Percentiles rank a stretch among this genome's conserved stretches.
Evolutionary conservation across 2,888 invertebrate genomes (phyloP).

Genomic region (Drosophila mulleri): DNA sequence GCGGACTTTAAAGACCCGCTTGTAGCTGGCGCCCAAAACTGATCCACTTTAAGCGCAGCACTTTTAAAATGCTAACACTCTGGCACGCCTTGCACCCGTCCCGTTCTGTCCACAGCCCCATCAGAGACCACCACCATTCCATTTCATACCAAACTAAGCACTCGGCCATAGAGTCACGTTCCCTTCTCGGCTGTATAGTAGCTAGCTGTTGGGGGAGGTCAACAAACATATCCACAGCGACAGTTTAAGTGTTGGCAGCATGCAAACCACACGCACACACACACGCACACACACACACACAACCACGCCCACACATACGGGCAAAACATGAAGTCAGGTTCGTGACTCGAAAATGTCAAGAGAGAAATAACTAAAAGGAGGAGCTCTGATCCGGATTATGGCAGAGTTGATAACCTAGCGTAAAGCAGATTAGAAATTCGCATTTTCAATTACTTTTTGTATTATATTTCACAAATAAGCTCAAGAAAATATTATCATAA

Average conservation of each 20-base stretch:
- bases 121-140: background rate
- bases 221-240: slow-evolving; percentile 51
- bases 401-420: slow-evolving; percentile 10
- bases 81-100: background rate
- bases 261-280: slow-evolving; percentile 54
- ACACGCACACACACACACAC: slow-evolving; percentile 36
- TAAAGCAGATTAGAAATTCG: background rate
- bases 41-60: slow-evolving; percentile 32
- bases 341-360: slow-evolving; percentile 58
- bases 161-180: slow-evolving; percentile 62
- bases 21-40: slow-evolving; percentile 4
- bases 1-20: slow-evolving; percentile 37
- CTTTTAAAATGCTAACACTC: slow-evolving; percentile 50
- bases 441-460: background rate
- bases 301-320: slow-evolving; percentile 41
- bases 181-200: slow-evolving; percentile 10
- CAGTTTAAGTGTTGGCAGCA: slow-evolving; percentile 72
- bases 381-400: background rate
- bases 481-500: no score
- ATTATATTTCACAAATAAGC: background rate
- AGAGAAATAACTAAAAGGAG: slow-evolving; percentile 11
- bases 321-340: slow-evolving; percentile 44
- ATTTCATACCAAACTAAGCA: slow-evolving; percentile 25
- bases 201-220: slow-evolving; percentile 18
- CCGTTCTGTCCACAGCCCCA: background rate